Percentiles rank a stretch among this genome's conserved stretches.
Conservation (phyloP, 2,113 vertebrate genomes). For the Leiothrix lutea region DNA sequence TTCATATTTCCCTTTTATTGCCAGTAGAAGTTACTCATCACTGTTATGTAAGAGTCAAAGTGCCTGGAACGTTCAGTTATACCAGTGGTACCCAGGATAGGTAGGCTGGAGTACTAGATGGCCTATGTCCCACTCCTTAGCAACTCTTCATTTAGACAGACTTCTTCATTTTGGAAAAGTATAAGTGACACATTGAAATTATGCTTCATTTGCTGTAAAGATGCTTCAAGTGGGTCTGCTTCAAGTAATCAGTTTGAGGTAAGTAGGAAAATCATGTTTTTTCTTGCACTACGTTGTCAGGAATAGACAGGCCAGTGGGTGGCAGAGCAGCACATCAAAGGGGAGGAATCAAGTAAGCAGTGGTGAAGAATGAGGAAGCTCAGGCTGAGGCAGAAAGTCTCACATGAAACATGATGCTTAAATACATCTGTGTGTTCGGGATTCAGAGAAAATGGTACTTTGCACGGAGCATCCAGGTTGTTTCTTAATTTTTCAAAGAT, state of each 20-base stretch:
- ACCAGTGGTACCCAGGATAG: neutral
- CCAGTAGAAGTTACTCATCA: neutral
- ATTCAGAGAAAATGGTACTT: neutral
- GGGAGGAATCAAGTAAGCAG: neutral
- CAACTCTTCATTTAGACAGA: neutral
- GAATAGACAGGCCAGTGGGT: neutral
- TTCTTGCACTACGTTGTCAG: neutral
- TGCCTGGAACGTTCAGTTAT: neutral
- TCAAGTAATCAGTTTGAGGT: neutral
- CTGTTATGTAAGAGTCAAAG: neutral
- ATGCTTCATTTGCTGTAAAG: neutral
- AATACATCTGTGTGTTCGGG: neutral
- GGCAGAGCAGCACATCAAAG: constrained; percentile 19
- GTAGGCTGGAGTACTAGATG: neutral
- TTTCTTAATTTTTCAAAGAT: neutral
- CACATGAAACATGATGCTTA: neutral
- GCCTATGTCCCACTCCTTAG: neutral
- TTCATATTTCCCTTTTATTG: neutral
- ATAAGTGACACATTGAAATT: neutral
- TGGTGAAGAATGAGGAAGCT: neutral
- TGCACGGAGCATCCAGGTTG: neutral
- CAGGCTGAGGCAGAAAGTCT: neutral
- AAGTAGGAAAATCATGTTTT: fast-evolving
- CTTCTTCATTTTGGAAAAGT: neutral
- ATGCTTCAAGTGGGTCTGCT: neutral